Base-by-base conservation (phyloP, 2,797 vertebrate species). In the Eremophila alpestris region DNA sequence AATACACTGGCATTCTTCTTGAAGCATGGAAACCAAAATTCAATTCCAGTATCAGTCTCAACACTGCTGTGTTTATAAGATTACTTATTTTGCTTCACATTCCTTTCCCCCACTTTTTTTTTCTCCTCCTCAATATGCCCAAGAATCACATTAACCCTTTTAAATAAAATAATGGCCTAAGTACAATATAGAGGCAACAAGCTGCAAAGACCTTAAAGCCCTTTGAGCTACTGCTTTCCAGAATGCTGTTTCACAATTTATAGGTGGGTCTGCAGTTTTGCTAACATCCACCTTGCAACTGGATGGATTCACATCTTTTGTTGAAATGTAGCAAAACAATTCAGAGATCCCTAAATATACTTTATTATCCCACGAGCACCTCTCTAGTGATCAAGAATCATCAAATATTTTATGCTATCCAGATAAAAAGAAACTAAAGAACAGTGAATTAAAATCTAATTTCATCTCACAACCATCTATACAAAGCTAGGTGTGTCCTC, bases 1-100 rank as follows among this genome's bases (percentile, higher is more conserved):
- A 96, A 94, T 59, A 93, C 74, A 94, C 67, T 94, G 91, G 73
- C 89, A 96, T 92, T 92, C 93, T 86, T 95, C 92, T 94, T 83
- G 73, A 91, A 94, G 94, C 77, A 81, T 54, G 71, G 89, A 95
- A 93, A 95, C 87, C 84, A 86, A 91, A 95, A 94, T 88, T 86
- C 76, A 94, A 81, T 86, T 94, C 85, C 80, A 91, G 63, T 88
- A 92, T 91, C 91, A 89, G 62, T 79, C 87, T 86, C 74, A 79
- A 79, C 14, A 10, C n/a, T 90, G 70, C 70, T 88, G 73, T 83
- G 87, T 90, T 94, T 91, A 26, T 69, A 91, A 83, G 74, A 96
- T 81, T 85, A 89, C 91, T 95, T 95, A 83, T 58, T 96, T 83
- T 93, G 74, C 73, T 88, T 91, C 69, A 63, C 70, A 83, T 90